Evolutionary conservation across 1,140 invertebrate species (phyloP), one percentile per base, ranked within the genome.

Genomic region (Caligus rogercresseyi): DNA sequence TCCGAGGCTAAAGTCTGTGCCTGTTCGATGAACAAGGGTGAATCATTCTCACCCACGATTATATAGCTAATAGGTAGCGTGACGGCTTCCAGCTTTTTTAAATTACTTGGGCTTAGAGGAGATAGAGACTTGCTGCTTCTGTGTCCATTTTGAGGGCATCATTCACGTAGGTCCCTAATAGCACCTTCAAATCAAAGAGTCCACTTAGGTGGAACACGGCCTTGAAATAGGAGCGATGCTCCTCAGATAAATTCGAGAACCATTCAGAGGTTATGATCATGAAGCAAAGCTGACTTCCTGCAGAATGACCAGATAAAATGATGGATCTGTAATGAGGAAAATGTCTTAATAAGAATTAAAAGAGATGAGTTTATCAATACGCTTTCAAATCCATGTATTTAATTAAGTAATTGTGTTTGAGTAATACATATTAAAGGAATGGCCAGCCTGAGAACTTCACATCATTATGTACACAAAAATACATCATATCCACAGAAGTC

Each of bases 91-190:
- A 54, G n/a, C 21, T 16, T 4, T 23, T 16, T 23, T 16, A 23
- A 54, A 54, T 19, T 54, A 14, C 16, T 54, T 16, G 53, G 13
- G 11, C 16, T 16, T 4, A 54, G 53, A 14, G 53, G 21, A 15
- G 24, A 43, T 21, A 23, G 20, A 7, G 7, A 14, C n/a, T 26
- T 62, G 43, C 55, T 23, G 54, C 61, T 54, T 24, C 60, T 61
- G 18, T 18, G 1, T 61, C 63, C 19, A 66, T 19, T 0, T 64
- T 18, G 0, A 66, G 62, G 21, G 65, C 51, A 0, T 60, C 56
- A 24, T 66, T 66, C 3, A 66, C 65, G 31, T 64, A 64, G 2
- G 65, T 66, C 3, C 13, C 14, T 15, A 66, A 57, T 4, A 66
- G 31, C 0, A 56, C 55, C 7, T 62, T n/a, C 11, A 64, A 51